phyloP scores from a whole-genome alignment of 2,797 vertebrate species.

The Microcaecilia unicolor region DNA sequence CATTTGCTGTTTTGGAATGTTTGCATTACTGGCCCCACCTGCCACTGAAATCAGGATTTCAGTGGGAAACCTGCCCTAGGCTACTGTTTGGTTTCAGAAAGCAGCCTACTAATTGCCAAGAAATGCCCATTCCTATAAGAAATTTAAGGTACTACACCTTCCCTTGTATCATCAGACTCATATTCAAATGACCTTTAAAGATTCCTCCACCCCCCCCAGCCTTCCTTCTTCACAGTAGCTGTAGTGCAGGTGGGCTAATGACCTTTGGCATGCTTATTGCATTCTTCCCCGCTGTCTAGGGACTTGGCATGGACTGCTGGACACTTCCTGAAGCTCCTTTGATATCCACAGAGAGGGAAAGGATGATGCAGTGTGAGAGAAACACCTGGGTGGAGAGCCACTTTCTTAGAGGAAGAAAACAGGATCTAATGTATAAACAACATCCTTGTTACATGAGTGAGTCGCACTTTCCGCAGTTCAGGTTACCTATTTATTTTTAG shows the following conservation, averaged over 20 bases:
- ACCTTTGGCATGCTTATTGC: conserved; percentile 13
- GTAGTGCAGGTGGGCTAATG: conserved; percentile 7
- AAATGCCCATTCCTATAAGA: too few relatives aligned
- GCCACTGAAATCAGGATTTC: too few relatives aligned
- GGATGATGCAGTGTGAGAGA: conserved; percentile 41
- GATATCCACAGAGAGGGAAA: neutral
- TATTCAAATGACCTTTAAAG: neutral
- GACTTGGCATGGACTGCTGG: conserved; percentile 25
- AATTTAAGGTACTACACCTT: neutral
- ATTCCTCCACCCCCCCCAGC: neutral
- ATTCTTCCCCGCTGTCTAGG: neutral
- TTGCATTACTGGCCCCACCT: too few relatives aligned
- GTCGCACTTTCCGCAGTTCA: conserved; percentile 37
- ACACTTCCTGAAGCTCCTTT: conserved; percentile 24
- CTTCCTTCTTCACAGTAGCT: neutral
- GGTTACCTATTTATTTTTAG: too few relatives aligned
- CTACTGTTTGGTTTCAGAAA: too few relatives aligned
- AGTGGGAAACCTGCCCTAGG: too few relatives aligned
- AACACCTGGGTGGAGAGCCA: conserved; percentile 53
- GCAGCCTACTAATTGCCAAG: too few relatives aligned
- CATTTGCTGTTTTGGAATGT: too few relatives aligned
- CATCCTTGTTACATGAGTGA: conserved; percentile 48
- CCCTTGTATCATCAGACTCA: neutral
- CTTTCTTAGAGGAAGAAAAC: conserved; percentile 62
- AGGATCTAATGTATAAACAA: conserved; percentile 66